Conservation (phyloP, 2,113 vertebrate genomes). For the Anguilla japonica region DNA sequence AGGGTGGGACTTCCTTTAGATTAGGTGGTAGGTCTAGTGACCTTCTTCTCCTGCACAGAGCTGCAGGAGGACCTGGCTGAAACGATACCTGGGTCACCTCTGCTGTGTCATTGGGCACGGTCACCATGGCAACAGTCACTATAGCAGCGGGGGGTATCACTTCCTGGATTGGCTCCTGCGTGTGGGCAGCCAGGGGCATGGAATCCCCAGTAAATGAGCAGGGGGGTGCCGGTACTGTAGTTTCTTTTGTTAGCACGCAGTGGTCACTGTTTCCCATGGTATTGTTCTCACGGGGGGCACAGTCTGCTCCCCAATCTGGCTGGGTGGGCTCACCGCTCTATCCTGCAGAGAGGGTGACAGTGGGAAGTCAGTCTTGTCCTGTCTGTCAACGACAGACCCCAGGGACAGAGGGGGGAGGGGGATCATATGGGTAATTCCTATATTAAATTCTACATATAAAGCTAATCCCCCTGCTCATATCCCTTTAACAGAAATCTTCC, state of each 20-base stretch:
- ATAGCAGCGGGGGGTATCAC: not conserved
- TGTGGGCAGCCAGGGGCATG: constrained; percentile 61
- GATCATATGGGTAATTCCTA: too few species aligned
- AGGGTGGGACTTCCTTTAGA: constrained; percentile 37
- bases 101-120: not conserved
- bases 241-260: too few species aligned
- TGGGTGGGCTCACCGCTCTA: constrained; percentile 42
- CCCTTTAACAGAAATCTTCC: too few species aligned
- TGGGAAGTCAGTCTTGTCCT: constrained; percentile 69
- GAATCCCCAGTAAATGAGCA: constrained; percentile 74
- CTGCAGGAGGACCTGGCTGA: not conserved
- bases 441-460: too few species aligned
- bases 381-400: constrained; percentile 61
- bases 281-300: constrained; percentile 64
- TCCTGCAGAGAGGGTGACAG: constrained; percentile 48
- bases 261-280: too few species aligned
- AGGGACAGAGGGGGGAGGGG: constrained; percentile 79
- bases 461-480: too few species aligned
- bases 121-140: not conserved
- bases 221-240: too few species aligned
- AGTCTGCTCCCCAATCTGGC: constrained; percentile 15
- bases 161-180: too few species aligned
- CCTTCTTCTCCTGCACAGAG: not conserved
- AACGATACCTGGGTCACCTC: not conserved
- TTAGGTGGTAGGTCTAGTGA: not conserved